Evolutionary conservation across 2,797 vertebrate species (phyloP).

Genomic region (Podarcis siculus): DNA sequence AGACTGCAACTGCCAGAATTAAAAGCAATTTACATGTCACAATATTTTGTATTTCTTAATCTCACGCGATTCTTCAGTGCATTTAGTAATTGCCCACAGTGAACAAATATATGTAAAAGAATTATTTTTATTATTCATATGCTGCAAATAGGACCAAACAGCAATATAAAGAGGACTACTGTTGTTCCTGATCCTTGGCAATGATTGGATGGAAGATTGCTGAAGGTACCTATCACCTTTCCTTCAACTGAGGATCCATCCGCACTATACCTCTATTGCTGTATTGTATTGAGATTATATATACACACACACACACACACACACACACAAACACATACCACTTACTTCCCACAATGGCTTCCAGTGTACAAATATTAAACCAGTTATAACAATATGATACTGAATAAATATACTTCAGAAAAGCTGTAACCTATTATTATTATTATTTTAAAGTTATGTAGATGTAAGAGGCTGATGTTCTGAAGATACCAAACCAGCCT

Average conservation of each 20-base stretch:
- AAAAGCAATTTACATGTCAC: neutral
- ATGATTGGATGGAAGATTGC: neutral
- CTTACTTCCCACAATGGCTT: too few relatives aligned
- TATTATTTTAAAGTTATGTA: neutral
- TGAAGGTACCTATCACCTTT: too few relatives aligned
- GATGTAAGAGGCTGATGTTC: neutral
- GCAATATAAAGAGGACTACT: neutral
- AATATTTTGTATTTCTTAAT: neutral
- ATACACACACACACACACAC: too few relatives aligned
- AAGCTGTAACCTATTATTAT: neutral
- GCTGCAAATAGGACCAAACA: neutral
- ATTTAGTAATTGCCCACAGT: neutral
- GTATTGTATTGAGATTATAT: too few relatives aligned
- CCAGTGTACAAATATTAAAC: too few relatives aligned
- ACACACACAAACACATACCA: too few relatives aligned
- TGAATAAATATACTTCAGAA: neutral
- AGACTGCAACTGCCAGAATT: neutral
- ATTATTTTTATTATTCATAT: neutral
- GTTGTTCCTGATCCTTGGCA: neutral
- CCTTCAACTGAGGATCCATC: too few relatives aligned
- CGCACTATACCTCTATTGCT: too few relatives aligned
- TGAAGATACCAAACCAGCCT: neutral
- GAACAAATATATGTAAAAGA: neutral
- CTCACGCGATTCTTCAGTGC: neutral
- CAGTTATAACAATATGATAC: neutral